These are phyloP conservation scores for Dromiciops gliroides DNA, from an alignment of 2,113 vertebrate species.

Conservation along the genomic window DNA sequence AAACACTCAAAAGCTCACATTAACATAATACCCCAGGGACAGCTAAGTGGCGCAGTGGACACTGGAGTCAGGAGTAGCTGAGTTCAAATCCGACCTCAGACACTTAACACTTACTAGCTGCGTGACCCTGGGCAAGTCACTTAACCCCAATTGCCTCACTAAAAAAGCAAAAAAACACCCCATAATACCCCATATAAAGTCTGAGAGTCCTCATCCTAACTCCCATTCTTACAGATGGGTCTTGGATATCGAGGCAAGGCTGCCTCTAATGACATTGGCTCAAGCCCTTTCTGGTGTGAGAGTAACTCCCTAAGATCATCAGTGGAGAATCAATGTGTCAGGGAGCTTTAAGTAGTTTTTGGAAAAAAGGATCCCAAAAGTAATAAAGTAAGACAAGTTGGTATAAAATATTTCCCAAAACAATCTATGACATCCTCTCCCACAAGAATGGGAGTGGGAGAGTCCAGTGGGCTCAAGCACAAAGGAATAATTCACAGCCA, in stretches of 20 bases:
- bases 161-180: too few species aligned
- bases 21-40: too few species aligned
- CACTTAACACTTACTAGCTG: too few species aligned
- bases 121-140: too few species aligned
- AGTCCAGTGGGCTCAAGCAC: not conserved
- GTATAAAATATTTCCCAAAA: not conserved
- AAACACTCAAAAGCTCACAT: not conserved
- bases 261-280: not conserved
- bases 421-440: not conserved
- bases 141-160: too few species aligned
- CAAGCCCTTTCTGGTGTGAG: not conserved
- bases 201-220: not conserved
- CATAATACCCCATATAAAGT: not conserved
- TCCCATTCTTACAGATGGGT: not conserved
- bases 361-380: not conserved
- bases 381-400: not conserved
- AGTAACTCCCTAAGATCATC: not conserved
- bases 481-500: not conserved
- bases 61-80: too few species aligned
- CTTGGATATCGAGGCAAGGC: not conserved
- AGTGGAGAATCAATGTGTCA: not conserved
- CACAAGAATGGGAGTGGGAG: not conserved
- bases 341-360: not conserved
- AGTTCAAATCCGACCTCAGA: too few species aligned
- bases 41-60: too few species aligned